Base-by-base conservation (phyloP, 2,888 invertebrate genomes). In the Aelia acuminata region DNA sequence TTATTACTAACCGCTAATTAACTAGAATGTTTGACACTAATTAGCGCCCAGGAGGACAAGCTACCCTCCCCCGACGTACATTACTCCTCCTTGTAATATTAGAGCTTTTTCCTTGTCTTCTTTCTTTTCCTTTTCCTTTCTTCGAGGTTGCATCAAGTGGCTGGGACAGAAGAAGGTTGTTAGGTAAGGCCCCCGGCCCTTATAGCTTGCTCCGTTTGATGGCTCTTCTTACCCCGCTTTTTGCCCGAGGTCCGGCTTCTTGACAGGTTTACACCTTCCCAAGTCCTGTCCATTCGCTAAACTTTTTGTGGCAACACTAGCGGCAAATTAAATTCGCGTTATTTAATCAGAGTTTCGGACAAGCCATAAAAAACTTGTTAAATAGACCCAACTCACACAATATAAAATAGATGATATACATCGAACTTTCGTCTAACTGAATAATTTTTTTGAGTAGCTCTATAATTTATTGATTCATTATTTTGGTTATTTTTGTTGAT, bases 231-330 rank as follows among this genome's bases (percentile, higher is more conserved):
- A 43, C n/a, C 22, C 80, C 20, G n/a, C 80, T 43, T 80, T 80
- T 43, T 80, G 43, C 43, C 8, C 0, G 3, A 22, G 11, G 43
- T 43, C 80, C 80, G 39, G 43, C n/a, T 20, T 80, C 80, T 80
- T 80, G 80, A 22, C 43, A 80, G 43, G n/a, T 80, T 43, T 80
- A 80, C 43, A 43, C 80, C 80, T 47, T 43, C 43, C 80, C 22
- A 43, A 22, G n/a, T 39, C 39, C 11, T 11, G n/a, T 26, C 26
- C 57, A 2, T n/a, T 53, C n/a, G 57, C 26, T 3, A 57, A 26
- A 26, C 57, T 57, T 57, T 26, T 57, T 57, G 57, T 57, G 57
- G 13, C 57, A 26, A 13, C 26, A 26, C 57, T 57, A 26, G 26
- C 57, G 1, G 26, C 11, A 26, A 13, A 63, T 63, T 63, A 63